Evolutionary conservation across 2,797 vertebrate species (phyloP).

Genomic region (Lepidocolaptes lacrymiger): DNA sequence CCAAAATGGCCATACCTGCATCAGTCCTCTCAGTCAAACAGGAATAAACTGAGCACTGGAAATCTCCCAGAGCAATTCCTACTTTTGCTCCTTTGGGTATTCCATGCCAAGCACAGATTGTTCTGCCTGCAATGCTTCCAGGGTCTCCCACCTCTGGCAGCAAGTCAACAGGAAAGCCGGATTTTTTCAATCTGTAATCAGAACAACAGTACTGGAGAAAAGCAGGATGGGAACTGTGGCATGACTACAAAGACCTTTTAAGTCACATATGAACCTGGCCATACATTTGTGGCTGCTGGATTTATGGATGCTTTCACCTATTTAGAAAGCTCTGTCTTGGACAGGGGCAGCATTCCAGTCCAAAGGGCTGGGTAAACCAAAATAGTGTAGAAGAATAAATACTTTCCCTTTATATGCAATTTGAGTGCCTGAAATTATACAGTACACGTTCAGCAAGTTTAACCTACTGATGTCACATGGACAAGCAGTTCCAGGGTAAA

Average conservation of each 20-base stretch:
- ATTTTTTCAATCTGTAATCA: constrained; percentile 81
- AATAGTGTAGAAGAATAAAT: background rate
- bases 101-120: constrained; percentile 83
- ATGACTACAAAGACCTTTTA: background rate
- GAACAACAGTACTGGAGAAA: constrained; percentile 8
- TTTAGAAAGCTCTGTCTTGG: background rate
- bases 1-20: constrained; percentile 81
- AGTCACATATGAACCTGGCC: background rate
- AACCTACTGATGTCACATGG: background rate
- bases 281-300: background rate
- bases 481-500: background rate
- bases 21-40: constrained; percentile 85
- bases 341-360: background rate
- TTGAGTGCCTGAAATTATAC: background rate
- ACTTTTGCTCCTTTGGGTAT: constrained; percentile 86
- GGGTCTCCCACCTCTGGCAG: constrained; percentile 86
- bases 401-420: background rate
- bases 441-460: background rate
- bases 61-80: constrained; percentile 90
- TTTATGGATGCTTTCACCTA: constrained; percentile 25
- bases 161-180: constrained; percentile 87
- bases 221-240: background rate
- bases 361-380: background rate
- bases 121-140: constrained; percentile 84
- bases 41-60: constrained; percentile 95